Evolutionary conservation across 2,888 invertebrate genomes (phyloP).

Genomic region (Iphiclides podalirius): DNA sequence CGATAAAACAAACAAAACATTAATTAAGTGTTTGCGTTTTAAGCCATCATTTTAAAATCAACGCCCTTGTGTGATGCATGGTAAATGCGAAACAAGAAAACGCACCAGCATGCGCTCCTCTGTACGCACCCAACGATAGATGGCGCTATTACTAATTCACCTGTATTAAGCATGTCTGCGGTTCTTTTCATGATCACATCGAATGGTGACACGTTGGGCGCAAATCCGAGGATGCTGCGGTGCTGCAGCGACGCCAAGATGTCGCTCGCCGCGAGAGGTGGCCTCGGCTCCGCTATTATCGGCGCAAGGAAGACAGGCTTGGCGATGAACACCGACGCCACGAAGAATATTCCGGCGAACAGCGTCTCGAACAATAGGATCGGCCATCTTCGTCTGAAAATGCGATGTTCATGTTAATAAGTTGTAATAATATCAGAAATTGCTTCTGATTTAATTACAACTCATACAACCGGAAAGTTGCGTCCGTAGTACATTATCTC

Average conservation of each 20-base stretch:
- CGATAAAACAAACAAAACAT: too few species aligned
- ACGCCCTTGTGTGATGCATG: too few species aligned
- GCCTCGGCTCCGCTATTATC: slow-evolving; percentile 45
- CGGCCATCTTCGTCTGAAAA: slow-evolving; percentile 55
- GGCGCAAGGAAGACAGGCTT: slow-evolving; percentile 63
- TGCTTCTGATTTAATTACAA: too few species aligned
- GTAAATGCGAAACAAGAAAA: too few species aligned
- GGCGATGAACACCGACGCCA: slow-evolving; percentile 46
- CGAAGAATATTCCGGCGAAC: slow-evolving; percentile 43
- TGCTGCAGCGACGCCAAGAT: slow-evolving; percentile 42
- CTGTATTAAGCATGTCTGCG: slow-evolving; percentile 36
- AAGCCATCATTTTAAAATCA: too few species aligned
- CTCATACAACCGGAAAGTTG: too few species aligned
- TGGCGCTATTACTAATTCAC: too few species aligned
- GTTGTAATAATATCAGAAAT: too few species aligned
- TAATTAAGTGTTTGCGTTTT: too few species aligned
- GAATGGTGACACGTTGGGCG: slow-evolving; percentile 44
- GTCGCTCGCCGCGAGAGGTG: slow-evolving; percentile 39
- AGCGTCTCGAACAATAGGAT: slow-evolving; percentile 42
- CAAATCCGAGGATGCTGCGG: slow-evolving; percentile 50
- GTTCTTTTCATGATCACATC: slow-evolving; percentile 44
- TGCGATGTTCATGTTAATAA: background rate
- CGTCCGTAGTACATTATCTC: too few species aligned
- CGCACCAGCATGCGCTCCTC: too few species aligned
- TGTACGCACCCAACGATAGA: too few species aligned